Percentiles rank a stretch among this genome's conserved stretches.
Evolutionary conservation across 2,888 invertebrate species (phyloP).

Genomic region (Hofmannophila pseudospretella): DNA sequence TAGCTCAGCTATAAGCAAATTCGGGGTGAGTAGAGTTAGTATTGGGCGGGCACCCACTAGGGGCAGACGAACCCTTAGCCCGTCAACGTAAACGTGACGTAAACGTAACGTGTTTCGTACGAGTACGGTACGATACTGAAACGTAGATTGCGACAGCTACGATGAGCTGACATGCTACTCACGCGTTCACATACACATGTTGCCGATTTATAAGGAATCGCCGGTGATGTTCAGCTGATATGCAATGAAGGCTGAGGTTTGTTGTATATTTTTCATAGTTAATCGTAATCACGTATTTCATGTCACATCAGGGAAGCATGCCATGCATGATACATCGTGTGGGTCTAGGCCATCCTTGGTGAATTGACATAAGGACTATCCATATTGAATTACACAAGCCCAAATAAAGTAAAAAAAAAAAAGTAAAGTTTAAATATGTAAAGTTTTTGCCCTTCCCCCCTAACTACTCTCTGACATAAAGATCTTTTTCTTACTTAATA

Average conservation of each 20-base stretch:
- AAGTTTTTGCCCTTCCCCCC: too few species aligned
- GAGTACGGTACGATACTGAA: constrained; percentile 24
- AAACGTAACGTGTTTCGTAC: constrained; percentile 28
- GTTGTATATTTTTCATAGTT: constrained; percentile 3
- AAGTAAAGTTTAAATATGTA: too few species aligned
- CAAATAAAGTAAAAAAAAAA: too few species aligned
- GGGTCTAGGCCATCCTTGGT: too few species aligned
- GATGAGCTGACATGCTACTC: constrained; percentile 46
- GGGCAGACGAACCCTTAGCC: constrained; percentile 26
- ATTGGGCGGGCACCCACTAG: constrained; percentile 52
- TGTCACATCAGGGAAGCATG: too few species aligned
- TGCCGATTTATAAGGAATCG: constrained; percentile 10
- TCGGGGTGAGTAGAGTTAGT: constrained; percentile 35
- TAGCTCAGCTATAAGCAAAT: constrained; percentile 11
- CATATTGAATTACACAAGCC: too few species aligned
- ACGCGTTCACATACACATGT: constrained; percentile 29
- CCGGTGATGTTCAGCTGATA: constrained; percentile 6
- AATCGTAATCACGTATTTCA: too few species aligned
- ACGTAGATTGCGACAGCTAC: constrained; percentile 26
- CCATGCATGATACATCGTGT: too few species aligned
- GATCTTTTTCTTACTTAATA: too few species aligned
- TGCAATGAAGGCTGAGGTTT: constrained; percentile 8
- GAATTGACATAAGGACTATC: too few species aligned
- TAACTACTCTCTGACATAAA: too few species aligned
- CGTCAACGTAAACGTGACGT: constrained; percentile 15